Evolutionary conservation across 1,140 invertebrate genomes (phyloP), one percentile per base, ranked within the genome.

Genomic region (Caerostris extrusa): DNA sequence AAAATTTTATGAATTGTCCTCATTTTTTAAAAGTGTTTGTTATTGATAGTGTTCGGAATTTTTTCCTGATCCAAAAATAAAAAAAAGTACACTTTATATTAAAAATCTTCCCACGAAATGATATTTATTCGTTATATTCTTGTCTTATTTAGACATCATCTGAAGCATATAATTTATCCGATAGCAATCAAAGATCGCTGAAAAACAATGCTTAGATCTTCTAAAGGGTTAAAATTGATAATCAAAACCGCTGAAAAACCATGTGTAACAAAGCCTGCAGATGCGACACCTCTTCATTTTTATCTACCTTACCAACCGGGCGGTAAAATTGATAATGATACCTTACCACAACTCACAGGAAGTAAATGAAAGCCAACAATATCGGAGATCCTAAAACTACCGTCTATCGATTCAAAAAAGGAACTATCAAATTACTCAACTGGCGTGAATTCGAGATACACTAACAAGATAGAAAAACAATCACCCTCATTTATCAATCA

Each of bases 401-500:
- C 71, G 4, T 77, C 34, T 19, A 8, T 3, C 67, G 50, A 77
- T 77, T 53, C 19, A 77, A 53, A 53, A 77, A 12, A 34, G 50
- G 5, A 53, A 8, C 34, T 5, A 53, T 53, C 10, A 12, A 77
- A 77, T 77, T 77, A 53, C 34, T 4, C 10, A 77, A 77, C 71
- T 12, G 71, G 19, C 71, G 71, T 12, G 82, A 56, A 58, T 19
- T 58, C 17, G 82, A 85, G 82, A 85, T 85, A 85, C 7, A 58
- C 34, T 34, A 34, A 34, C 10, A 14, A 53, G 71, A 77, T 77
- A 77, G 6, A 53, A 81, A 90, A 81, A 90, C 89, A 90, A 90
- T 90, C 71, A 34, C 56, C n/a, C 89, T 58, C 69, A 90, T 90
- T 90, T 90, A 56, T 90, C 89, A 90, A 56, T 90, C 89, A 90